Evolutionary conservation across 2,888 invertebrate species (phyloP).

Genomic region (Luperina testacea): DNA sequence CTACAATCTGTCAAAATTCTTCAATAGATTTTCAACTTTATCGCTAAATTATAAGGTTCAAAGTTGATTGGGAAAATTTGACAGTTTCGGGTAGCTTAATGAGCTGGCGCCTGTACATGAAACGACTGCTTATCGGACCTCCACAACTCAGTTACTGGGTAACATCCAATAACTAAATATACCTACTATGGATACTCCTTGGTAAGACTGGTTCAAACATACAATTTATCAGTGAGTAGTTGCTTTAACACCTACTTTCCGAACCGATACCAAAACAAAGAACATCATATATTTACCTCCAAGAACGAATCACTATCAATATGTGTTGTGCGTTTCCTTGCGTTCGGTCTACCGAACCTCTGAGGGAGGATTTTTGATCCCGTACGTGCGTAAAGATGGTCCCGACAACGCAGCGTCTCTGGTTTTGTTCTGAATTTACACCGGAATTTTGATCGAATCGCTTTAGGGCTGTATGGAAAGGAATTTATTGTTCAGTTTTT

Average conservation of each 20-base stretch:
- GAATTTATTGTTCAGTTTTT: constrained; percentile 30
- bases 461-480: constrained; percentile 19
- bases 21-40: too few relatives aligned
- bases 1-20: too few relatives aligned
- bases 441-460: constrained; percentile 50
- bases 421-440: constrained; percentile 66
- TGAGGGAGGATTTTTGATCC: constrained; percentile 75
- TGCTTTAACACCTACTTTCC: too few relatives aligned
- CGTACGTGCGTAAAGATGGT: constrained; percentile 77
- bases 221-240: background rate
- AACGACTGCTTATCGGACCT: background rate
- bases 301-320: constrained; percentile 65
- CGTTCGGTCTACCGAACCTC: constrained; percentile 58
- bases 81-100: too few relatives aligned
- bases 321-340: constrained; percentile 68
- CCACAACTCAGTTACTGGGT: background rate
- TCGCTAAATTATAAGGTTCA: too few relatives aligned
- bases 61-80: too few relatives aligned
- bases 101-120: too few relatives aligned
- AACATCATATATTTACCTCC: constrained; percentile 1
- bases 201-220: too few relatives aligned
- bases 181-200: too few relatives aligned
- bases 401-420: constrained; percentile 63
- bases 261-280: background rate
- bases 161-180: too few relatives aligned